Percentiles rank a stretch among this genome's conserved stretches.
Conservation (phyloP, 2,113 vertebrate genomes). For the Halichoerus grypus region DNA sequence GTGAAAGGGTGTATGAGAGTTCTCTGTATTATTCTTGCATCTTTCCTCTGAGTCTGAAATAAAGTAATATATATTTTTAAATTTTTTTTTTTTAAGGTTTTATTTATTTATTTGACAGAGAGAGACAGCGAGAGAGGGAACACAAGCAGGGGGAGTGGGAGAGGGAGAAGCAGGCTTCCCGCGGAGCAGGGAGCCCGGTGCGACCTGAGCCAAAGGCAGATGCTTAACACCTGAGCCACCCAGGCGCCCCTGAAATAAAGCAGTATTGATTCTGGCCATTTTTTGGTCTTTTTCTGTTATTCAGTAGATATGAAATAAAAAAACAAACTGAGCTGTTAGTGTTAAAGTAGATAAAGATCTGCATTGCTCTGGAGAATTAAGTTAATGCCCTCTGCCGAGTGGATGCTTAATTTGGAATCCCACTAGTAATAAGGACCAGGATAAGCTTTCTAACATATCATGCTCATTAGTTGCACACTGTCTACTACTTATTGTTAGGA, state of each 20-base stretch:
- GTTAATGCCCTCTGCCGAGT: background rate
- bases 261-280: background rate
- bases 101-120: too few species aligned
- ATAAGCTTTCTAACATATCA: background rate
- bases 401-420: background rate
- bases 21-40: background rate
- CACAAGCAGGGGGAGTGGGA: too few species aligned
- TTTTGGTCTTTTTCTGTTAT: background rate
- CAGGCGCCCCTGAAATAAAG: background rate
- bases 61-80: background rate
- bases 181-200: too few species aligned
- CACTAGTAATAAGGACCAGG: background rate
- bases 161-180: too few species aligned
- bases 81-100: too few species aligned
- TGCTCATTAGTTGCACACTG: background rate
- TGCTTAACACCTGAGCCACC: too few species aligned
- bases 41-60: background rate
- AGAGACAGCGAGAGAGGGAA: too few species aligned
- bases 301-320: background rate
- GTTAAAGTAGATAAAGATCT: background rate
- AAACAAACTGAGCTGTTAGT: background rate
- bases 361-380: background rate
- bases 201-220: too few species aligned
- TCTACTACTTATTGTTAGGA: background rate
- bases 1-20: background rate